Evolutionary conservation across 2,888 invertebrate genomes (phyloP).

Genomic region (Drosophila subquinaria): DNA sequence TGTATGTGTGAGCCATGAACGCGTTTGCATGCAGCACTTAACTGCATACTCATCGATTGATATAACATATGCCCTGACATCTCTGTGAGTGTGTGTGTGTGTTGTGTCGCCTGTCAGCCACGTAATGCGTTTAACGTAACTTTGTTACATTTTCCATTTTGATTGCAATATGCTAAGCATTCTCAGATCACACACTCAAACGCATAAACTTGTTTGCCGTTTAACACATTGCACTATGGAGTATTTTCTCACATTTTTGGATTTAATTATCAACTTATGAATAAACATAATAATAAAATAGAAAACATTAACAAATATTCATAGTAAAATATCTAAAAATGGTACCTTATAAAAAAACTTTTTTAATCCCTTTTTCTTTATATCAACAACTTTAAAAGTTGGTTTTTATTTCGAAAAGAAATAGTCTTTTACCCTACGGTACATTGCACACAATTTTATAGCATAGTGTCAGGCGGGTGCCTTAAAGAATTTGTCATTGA

Average conservation of each 20-base stretch:
- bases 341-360: no score
- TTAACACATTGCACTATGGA: slow-evolving; percentile 36
- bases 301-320: no score
- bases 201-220: slow-evolving; percentile 30
- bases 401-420: no score
- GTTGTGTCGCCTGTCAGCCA: slow-evolving; percentile 48
- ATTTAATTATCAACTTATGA: no score
- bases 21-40: slow-evolving; percentile 54
- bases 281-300: no score
- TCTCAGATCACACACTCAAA: slow-evolving; percentile 13
- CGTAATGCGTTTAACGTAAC: slow-evolving; percentile 67
- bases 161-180: slow-evolving; percentile 75
- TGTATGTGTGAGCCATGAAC: slow-evolving; percentile 40
- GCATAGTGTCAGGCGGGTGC: slow-evolving; percentile 52
- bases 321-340: no score
- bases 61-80: slow-evolving; percentile 22
- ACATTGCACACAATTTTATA: slow-evolving; percentile 37
- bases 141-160: slow-evolving; percentile 71
- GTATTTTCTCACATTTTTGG: no score
- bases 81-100: slow-evolving; percentile 2
- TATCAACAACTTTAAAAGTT: background rate
- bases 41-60: slow-evolving; percentile 52
- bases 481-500: slow-evolving; percentile 53
- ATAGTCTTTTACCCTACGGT: background rate
- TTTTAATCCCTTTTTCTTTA: background rate